Percentiles rank a stretch among this genome's conserved stretches.
Conservation (phyloP, 1,140 invertebrate genomes). For the Drosophila bocki region DNA sequence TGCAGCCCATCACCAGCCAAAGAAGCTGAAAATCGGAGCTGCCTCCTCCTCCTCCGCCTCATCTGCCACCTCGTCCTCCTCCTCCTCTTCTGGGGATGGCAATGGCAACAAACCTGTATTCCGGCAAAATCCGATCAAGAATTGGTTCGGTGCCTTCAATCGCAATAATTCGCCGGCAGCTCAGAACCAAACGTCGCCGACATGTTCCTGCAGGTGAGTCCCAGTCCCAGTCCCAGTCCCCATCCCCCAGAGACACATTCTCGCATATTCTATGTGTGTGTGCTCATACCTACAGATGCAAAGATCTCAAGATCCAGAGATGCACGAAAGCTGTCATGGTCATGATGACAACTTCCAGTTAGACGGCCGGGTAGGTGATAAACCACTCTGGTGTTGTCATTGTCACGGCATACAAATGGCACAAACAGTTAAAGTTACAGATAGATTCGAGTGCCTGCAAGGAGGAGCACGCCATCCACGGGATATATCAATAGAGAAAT, state of each 20-base stretch:
- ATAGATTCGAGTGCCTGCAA: constrained; percentile 46
- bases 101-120: constrained; percentile 73
- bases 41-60: constrained; percentile 30
- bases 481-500: constrained; percentile 13
- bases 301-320: constrained; percentile 21
- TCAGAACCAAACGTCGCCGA: constrained; percentile 72
- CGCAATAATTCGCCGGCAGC: constrained; percentile 79
- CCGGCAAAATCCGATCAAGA: constrained; percentile 84
- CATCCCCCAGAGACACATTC: constrained; percentile 24
- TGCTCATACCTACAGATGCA: constrained; percentile 21
- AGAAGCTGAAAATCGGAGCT: constrained; percentile 64
- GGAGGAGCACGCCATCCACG: constrained; percentile 43
- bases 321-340: constrained; percentile 58
- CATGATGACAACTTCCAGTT: constrained; percentile 73
- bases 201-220: constrained; percentile 82
- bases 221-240: constrained; percentile 2
- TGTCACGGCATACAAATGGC: constrained; percentile 70
- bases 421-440: constrained; percentile 63
- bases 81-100: constrained; percentile 10
- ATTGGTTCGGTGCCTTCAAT: constrained; percentile 84
- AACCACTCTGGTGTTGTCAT: constrained; percentile 60
- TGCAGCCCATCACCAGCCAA: constrained; percentile 65
- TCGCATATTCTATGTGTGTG: constrained; percentile 2
- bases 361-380: constrained; percentile 49
- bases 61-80: constrained; percentile 3